Base-by-base conservation (phyloP, 1,140 invertebrate species). In the Dinothrombium tinctorium region DNA sequence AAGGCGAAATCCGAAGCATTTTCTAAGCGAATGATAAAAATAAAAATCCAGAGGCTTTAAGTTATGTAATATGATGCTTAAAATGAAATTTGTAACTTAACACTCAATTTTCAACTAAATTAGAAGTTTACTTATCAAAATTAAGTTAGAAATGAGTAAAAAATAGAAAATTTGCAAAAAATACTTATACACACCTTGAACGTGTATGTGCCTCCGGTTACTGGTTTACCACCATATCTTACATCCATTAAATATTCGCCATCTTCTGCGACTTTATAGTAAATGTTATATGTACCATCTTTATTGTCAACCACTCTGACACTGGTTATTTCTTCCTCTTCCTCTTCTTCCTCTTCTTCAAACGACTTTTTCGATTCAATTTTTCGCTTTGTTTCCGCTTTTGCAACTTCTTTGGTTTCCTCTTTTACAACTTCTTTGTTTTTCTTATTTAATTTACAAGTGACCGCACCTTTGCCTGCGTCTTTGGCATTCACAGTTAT, bases 181-280 rank as follows among this genome's bases (percentile, higher is more conserved):
- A n/a, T n/a, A n/a, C n/a, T n/a, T n/a, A 40, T 52, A 68, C 69
- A 72, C 62, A 80, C 76, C 55, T 69, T 73, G 50, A 78, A 74
- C 22, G 71, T 72, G 58, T 78, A 81, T 47, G 77, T 72, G 48
- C 80, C 81, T 49, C 76, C 72, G 8, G 77, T 78, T 42, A 86
- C 66, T 8, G 74, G 69, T 59, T 82, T 74, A 41, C 81, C 81
- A 46, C 81, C 81, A 57, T 80, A 87, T 59, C 83, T 83, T 31
- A 84, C 71, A 51, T 69, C 79, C 32, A 87, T 67, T 3, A 75
- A 77, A 52, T 87, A 84, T 39, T 79, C 74, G 1, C 78, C 80
- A 24, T 70, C 71, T 55, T 82, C 74, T 40, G 71, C 71, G 0
- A 83, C 70, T 0, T 70, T 77, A 53, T 83, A 84, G 51, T 69